Evolutionary conservation across 2,113 vertebrate species (phyloP).

Genomic region (Pachypanchax playfairii): DNA sequence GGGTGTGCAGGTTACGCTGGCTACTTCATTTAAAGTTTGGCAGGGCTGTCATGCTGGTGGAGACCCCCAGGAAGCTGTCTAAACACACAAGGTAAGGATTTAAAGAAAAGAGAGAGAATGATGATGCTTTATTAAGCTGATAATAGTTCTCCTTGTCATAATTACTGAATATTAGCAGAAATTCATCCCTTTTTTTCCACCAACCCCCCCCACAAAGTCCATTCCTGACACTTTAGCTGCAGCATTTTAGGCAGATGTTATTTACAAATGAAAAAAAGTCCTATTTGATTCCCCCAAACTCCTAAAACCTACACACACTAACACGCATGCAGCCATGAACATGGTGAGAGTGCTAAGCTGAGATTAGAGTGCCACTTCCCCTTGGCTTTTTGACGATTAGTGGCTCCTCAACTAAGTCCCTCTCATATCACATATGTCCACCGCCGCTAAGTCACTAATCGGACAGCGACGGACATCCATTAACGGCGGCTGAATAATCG

Average conservation of each 20-base stretch:
- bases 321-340: slow-evolving; percentile 27
- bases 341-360: slow-evolving; percentile 69
- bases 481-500: slow-evolving; percentile 69
- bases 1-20: slow-evolving; percentile 77
- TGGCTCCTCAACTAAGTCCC: slow-evolving; percentile 75
- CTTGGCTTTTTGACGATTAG: slow-evolving; percentile 78
- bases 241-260: background rate
- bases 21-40: slow-evolving; percentile 80
- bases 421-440: slow-evolving; percentile 79
- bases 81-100: slow-evolving; percentile 65
- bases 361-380: slow-evolving; percentile 78
- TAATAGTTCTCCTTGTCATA: slow-evolving; percentile 68
- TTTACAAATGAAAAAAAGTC: background rate
- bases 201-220: no score
- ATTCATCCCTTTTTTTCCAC: background rate
- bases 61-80: slow-evolving; percentile 44
- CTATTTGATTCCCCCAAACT: slow-evolving; percentile 1
- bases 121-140: slow-evolving; percentile 72
- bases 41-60: slow-evolving; percentile 58
- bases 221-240: background rate
- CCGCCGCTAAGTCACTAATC: slow-evolving; percentile 76
- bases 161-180: slow-evolving; percentile 76
- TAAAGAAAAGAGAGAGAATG: no score
- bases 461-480: slow-evolving; percentile 68
- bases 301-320: slow-evolving; percentile 2